Base-by-base conservation (phyloP, 2,888 invertebrate species). In the Thymelicus lineola region DNA sequence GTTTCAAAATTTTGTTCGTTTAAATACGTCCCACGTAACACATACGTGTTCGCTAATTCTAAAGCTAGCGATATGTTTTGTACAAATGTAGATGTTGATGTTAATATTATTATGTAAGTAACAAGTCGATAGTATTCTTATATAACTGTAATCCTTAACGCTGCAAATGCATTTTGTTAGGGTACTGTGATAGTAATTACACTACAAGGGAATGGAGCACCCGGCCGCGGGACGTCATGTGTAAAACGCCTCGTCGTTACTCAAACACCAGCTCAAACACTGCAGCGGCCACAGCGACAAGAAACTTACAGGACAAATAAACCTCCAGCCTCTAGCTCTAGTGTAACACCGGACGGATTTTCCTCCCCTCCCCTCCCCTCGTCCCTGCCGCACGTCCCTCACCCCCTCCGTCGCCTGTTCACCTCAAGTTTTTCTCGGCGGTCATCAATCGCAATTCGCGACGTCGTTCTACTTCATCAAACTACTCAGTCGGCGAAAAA, bases 371-470 rank as follows among this genome's bases (percentile, higher is more conserved):
- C 20, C 1, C 7, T 3, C 7, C 14, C 1, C 14, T 14, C 38
- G 0, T 17, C 12, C 53, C 7, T 12, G 12, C 9, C 48, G 7
- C 38, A 12, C 55, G 55, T 12, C 12, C 9, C 48, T 15, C 38
- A 12, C 55, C 61, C 14, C 17, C 20, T 2, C 20, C 35, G 12
- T 35, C 42, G 42, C 42, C 42, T 12, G 10, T 12, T 53, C 59
- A 6, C 46, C 57, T 50, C 48, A 17, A 17, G 15, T 50, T 50
- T 17, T 50, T 50, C 48, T 14, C 48, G 17, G 17, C 61, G 57
- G 63, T 69, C 68, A 69, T 69, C 68, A 69, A 69, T 69, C 63
- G 68, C 63, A 58, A 69, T 63, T 46, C 46, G 57, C 69, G 48
- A 50, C 48, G 48, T 17, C n/a, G 48, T 63, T 69, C 69, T 63